phyloP scores from a whole-genome alignment of 2,797 vertebrate species.

The Cyclopterus lumpus region DNA sequence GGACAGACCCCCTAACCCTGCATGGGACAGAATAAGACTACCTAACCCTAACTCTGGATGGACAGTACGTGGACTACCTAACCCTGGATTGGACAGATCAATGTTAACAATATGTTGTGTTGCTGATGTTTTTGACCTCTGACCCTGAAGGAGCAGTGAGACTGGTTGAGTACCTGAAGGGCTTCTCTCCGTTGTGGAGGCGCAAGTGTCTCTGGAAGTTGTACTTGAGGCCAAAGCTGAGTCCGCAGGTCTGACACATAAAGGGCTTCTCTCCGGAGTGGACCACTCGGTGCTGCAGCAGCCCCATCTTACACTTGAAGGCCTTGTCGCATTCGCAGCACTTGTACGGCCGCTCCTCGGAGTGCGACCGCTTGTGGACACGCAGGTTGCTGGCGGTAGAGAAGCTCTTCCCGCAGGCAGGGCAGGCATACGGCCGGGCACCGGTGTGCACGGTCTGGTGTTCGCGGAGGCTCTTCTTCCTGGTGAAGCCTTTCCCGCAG shows the following conservation, averaged over 20 bases:
- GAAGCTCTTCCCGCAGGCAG: slow-evolving; percentile 66
- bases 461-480: slow-evolving; percentile 68
- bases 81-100: too few relatives aligned
- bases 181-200: slow-evolving; percentile 79
- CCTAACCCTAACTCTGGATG: too few relatives aligned
- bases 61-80: too few relatives aligned
- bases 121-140: not conserved
- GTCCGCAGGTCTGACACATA: slow-evolving; percentile 65
- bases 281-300: slow-evolving; percentile 73
- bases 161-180: slow-evolving; percentile 64
- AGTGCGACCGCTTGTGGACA: slow-evolving; percentile 72
- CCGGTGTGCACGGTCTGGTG: slow-evolving; percentile 74
- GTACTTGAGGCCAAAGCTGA: slow-evolving; percentile 75
- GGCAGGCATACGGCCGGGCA: slow-evolving; percentile 64
- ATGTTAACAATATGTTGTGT: not conserved
- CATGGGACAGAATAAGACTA: too few relatives aligned
- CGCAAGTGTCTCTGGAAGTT: slow-evolving; percentile 75
- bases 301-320: slow-evolving; percentile 73
- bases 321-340: slow-evolving; percentile 72
- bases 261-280: slow-evolving; percentile 74
- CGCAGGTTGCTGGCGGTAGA: slow-evolving; percentile 73
- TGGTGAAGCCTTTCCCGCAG: slow-evolving; percentile 68
- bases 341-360: slow-evolving; percentile 62
- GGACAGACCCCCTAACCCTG: too few relatives aligned
- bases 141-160: not conserved